Evolutionary conservation across 2,113 vertebrate genomes (phyloP).

Genomic region (Rana temporaria): DNA sequence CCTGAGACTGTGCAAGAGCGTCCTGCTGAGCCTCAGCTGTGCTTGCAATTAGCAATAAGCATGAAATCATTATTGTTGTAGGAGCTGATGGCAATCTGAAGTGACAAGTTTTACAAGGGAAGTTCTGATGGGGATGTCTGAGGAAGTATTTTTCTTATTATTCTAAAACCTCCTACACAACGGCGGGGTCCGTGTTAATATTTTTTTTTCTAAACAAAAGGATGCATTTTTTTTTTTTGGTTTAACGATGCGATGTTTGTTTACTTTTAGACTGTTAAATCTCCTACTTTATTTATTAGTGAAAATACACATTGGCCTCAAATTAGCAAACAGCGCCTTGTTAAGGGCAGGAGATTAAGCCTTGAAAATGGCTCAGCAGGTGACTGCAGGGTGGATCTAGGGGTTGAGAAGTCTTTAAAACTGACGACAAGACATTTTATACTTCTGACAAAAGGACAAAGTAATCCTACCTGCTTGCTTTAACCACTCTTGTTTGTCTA

Average conservation of each 20-base stretch:
- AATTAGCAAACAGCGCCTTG: constrained; percentile 82
- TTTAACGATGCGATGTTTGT: constrained; percentile 66
- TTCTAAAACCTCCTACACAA: background rate
- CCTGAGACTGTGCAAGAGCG: constrained; percentile 87
- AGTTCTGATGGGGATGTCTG: constrained; percentile 80
- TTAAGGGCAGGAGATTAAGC: constrained; percentile 85
- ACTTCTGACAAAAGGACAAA: constrained; percentile 91
- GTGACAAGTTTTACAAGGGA: constrained; percentile 94
- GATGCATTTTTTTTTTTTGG: constrained; percentile 48
- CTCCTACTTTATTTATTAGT: constrained; percentile 80
- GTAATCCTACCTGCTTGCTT: constrained; percentile 99
- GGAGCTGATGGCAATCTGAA: constrained; percentile 95
- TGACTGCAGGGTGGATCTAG: constrained; percentile 79
- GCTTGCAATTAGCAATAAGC: constrained; percentile 99
- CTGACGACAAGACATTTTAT: constrained; percentile 96
- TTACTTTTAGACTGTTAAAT: constrained; percentile 74
- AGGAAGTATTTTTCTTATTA: constrained; percentile 66
- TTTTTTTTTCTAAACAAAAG: background rate
- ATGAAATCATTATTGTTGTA: constrained; percentile 98
- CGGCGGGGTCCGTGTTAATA: constrained; percentile 29
- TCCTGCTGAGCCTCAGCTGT: constrained; percentile 99
- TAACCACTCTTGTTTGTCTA: constrained; percentile 90
- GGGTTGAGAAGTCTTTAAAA: constrained; percentile 96
- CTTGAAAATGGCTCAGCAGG: constrained; percentile 86
- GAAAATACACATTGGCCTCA: constrained; percentile 78